A percentile compares a stretch with the other conserved stretches of the same genome.
These are phyloP conservation scores for Protobothrops flavoviridis DNA, from an alignment of 2,113 vertebrate species.

Conservation along the genomic window DNA sequence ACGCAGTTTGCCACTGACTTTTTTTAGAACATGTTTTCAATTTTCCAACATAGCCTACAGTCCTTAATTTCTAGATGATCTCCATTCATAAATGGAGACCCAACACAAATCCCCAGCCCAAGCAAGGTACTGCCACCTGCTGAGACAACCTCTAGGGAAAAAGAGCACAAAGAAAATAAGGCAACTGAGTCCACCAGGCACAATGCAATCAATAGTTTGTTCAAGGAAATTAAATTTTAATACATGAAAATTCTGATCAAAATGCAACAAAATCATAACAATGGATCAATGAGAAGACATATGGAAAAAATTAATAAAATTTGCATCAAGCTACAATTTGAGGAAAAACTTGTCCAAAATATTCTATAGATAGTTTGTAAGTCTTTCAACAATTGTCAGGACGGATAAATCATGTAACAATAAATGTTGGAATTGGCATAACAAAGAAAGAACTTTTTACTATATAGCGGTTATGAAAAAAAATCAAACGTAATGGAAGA, in stretches of 20 bases:
- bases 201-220: neutral
- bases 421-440: neutral
- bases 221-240: neutral
- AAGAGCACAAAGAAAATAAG: neutral
- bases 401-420: neutral
- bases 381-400: neutral
- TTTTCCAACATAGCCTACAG: neutral
- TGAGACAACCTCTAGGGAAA: constrained; percentile 13
- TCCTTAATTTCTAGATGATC: neutral
- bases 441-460: neutral
- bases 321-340: neutral
- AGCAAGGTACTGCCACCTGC: neutral
- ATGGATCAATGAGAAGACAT: neutral
- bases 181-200: neutral
- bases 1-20: neutral
- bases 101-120: neutral
- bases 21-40: neutral
- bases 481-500: neutral
- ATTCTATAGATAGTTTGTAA: neutral
- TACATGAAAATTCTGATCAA: neutral
- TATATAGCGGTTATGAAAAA: neutral
- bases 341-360: neutral
- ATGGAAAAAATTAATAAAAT: neutral
- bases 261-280: neutral
- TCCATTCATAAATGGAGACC: neutral